Evolutionary conservation across 2,113 vertebrate species (phyloP).

Genomic region (Myodes glareolus): DNA sequence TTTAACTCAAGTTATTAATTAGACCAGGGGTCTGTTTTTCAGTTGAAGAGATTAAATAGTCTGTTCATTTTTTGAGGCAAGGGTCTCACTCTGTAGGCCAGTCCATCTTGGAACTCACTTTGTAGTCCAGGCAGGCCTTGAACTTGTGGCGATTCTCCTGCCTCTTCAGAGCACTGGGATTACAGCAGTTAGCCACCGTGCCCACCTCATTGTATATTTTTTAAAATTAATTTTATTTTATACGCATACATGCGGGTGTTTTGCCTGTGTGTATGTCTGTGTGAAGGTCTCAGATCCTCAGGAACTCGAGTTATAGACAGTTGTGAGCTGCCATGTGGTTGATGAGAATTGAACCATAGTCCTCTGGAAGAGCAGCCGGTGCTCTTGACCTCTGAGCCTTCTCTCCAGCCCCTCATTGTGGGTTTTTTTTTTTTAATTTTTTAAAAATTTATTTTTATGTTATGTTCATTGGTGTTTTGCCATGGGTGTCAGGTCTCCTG

Average conservation of each 20-base stretch:
- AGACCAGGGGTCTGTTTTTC: neutral
- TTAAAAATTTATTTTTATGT: too few species aligned
- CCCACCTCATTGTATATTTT: neutral
- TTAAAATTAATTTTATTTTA: neutral
- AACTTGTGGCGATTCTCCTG: neutral
- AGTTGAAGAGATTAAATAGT: neutral
- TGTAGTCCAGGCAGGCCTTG: neutral
- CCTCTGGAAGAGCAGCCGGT: neutral
- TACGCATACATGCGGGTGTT: neutral
- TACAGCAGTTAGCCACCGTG: neutral
- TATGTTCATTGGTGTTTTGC: too few species aligned
- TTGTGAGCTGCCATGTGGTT: neutral
- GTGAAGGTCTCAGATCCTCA: neutral
- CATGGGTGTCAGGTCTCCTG: neutral
- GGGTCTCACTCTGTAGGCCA: neutral
- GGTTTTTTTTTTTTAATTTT: too few species aligned
- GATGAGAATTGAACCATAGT: neutral
- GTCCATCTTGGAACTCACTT: neutral
- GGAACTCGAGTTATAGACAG: neutral
- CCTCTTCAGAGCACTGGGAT: neutral
- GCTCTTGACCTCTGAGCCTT: neutral
- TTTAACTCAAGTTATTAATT: conserved; percentile 18
- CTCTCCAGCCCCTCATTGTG: neutral
- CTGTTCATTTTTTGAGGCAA: neutral
- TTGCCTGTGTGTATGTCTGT: neutral